Percentiles rank a stretch among this genome's conserved stretches.
Evolutionary conservation across 2,113 vertebrate species (phyloP).

Genomic region (Gymnogyps californianus): DNA sequence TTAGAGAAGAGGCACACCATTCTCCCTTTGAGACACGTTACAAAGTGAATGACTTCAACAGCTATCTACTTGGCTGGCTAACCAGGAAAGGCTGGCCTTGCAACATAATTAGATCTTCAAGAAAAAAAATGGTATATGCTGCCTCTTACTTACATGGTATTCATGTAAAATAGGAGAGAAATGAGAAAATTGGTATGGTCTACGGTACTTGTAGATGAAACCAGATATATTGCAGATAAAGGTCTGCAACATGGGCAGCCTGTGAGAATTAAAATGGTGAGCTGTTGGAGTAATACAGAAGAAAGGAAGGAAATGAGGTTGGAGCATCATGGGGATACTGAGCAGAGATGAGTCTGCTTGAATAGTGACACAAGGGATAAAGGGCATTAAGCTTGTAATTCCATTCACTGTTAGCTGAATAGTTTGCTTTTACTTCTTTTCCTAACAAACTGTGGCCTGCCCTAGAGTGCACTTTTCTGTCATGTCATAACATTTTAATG

Average conservation of each 20-base stretch:
- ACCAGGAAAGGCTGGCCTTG: neutral
- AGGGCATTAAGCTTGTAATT: neutral
- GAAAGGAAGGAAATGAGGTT: neutral
- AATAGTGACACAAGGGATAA: neutral
- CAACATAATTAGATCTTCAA: neutral
- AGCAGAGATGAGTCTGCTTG: neutral
- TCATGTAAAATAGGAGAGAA: neutral
- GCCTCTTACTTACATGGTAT: neutral
- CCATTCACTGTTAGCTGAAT: neutral
- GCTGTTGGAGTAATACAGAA: neutral
- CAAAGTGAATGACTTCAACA: neutral
- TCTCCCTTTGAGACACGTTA: fast-evolving
- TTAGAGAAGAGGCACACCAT: neutral
- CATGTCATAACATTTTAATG: neutral
- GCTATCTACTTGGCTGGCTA: neutral
- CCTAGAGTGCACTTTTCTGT: neutral
- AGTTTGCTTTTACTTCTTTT: neutral
- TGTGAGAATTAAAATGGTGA: neutral
- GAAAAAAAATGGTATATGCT: neutral
- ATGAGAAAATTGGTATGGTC: neutral
- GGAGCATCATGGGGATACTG: neutral
- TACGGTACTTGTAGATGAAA: neutral
- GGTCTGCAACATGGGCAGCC: neutral
- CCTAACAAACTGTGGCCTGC: neutral
- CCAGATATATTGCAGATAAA: neutral